Percentiles rank a stretch among this genome's conserved stretches.
Conservation (phyloP, 2,113 vertebrate species). For the Brachyistius frenatus region DNA sequence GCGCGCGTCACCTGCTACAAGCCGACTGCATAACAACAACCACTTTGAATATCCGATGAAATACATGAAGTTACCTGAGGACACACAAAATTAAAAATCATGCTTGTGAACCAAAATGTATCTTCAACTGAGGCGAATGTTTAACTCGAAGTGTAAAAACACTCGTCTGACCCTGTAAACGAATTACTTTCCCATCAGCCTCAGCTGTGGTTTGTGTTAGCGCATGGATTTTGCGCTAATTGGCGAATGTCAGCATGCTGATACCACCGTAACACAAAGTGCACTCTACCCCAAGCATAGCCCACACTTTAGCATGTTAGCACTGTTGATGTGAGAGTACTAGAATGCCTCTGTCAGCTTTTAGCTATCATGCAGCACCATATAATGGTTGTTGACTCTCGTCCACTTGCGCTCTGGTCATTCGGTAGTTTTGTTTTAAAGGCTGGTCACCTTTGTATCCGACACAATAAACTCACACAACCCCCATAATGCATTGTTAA, state of each 20-base stretch:
- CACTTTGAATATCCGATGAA: slow-evolving; percentile 89
- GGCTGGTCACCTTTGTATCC: too few species aligned
- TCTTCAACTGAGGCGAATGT: too few species aligned
- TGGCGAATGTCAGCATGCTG: neutral
- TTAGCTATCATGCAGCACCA: neutral
- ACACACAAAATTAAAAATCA: slow-evolving; percentile 8
- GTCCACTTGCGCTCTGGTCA: too few species aligned
- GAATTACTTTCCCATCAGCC: neutral
- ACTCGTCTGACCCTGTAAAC: too few species aligned
- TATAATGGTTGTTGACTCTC: too few species aligned
- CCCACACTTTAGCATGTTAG: too few species aligned
- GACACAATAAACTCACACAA: neutral
- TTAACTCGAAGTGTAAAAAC: too few species aligned
- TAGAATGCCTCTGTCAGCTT: neutral
- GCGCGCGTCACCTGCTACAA: slow-evolving; percentile 85
- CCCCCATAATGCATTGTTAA: neutral
- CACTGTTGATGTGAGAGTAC: too few species aligned
- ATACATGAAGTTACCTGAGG: slow-evolving; percentile 89
- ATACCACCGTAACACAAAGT: too few species aligned
- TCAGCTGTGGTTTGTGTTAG: too few species aligned
- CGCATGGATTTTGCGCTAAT: neutral
- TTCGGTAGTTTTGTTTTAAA: neutral
- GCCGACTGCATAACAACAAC: slow-evolving; percentile 86
- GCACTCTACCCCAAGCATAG: too few species aligned
- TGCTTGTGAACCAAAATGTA: neutral